These are phyloP conservation scores for Haemorhous mexicanus DNA, from an alignment of 2,113 vertebrate species.

Conservation along the genomic window DNA sequence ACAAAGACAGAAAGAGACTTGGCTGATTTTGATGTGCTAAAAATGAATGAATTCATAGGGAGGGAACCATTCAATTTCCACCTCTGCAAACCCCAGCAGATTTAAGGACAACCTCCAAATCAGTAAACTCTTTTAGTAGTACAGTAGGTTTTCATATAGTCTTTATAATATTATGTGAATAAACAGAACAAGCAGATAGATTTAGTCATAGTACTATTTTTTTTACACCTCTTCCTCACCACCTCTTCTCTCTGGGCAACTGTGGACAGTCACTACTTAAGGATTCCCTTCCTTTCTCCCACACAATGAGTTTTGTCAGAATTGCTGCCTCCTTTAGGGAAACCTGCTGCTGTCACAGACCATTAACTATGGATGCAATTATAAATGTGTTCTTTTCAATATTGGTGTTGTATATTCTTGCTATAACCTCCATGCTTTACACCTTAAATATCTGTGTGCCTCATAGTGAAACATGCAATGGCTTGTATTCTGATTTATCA, in stretches of 20 bases:
- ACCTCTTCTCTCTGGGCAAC: neutral
- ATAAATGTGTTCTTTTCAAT: neutral
- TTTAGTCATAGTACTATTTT: neutral
- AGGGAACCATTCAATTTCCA: neutral
- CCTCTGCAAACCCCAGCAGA: neutral
- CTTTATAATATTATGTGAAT: neutral
- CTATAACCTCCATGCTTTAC: neutral
- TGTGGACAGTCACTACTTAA: too few relatives aligned
- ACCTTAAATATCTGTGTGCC: neutral
- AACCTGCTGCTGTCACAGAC: neutral
- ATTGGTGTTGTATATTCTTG: neutral
- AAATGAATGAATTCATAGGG: neutral
- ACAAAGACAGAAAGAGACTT: neutral
- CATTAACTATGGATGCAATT: neutral
- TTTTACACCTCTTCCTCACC: neutral
- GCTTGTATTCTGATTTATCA: neutral
- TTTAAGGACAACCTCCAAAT: neutral
- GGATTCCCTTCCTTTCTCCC: neutral
- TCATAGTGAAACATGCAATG: neutral
- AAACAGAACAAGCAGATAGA: neutral
- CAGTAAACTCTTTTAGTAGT: neutral
- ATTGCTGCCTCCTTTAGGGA: neutral
- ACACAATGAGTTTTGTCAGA: neutral
- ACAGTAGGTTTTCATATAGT: neutral
- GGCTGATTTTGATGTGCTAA: conserved; percentile 15